Conservation (phyloP, 53 echinoderm and acorn worm species). For the Arbacia lixula region DNA sequence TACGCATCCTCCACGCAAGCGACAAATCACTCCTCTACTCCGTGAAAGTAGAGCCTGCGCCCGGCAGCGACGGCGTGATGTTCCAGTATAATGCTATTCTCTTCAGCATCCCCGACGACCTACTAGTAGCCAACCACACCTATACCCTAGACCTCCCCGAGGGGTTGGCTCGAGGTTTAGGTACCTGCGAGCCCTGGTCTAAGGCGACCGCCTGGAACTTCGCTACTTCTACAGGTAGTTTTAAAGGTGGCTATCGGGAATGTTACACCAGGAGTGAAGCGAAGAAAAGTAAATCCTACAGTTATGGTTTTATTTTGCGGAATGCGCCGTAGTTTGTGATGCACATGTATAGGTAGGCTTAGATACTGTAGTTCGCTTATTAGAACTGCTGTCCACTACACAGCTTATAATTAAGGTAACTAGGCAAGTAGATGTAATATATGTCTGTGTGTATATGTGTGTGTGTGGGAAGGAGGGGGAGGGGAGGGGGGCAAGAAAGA, state of each 20-base stretch:
- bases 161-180: slow-evolving; percentile 39
- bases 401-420: too few species aligned
- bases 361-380: too few species aligned
- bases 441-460: too few species aligned
- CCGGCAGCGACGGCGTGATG: neutral
- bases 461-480: too few species aligned
- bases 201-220: slow-evolving; percentile 42
- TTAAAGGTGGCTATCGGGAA: neutral
- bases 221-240: slow-evolving; percentile 15
- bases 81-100: slow-evolving; percentile 27
- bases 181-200: slow-evolving; percentile 42
- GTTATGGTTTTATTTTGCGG: neutral
- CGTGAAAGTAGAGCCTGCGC: slow-evolving; percentile 24
- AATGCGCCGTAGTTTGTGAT: too few species aligned
- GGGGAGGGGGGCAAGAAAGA: too few species aligned
- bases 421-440: too few species aligned
- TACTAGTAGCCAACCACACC: neutral
- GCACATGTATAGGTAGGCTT: too few species aligned
- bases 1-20: slow-evolving; percentile 9
- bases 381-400: too few species aligned
- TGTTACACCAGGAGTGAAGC: slow-evolving; percentile 2
- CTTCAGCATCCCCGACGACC: slow-evolving; percentile 37
- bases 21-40: neutral
- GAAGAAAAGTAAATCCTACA: slow-evolving; percentile 21
- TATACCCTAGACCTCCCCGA: slow-evolving; percentile 39